These are phyloP conservation scores for Agonopterix arenella DNA, from an alignment of 2,888 invertebrate species.

Conservation along the genomic window DNA sequence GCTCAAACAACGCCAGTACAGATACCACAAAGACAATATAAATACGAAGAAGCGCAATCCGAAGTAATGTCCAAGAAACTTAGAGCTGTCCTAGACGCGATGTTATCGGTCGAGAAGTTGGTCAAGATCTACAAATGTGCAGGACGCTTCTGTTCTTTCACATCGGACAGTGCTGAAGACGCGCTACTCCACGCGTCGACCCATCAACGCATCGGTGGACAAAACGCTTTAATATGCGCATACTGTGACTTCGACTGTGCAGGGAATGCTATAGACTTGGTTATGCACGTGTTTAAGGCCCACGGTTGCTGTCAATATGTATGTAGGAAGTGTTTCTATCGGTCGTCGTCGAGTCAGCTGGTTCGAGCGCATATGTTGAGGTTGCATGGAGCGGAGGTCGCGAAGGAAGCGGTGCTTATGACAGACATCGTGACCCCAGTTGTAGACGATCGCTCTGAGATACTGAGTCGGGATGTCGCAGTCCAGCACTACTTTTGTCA, in stretches of 20 bases:
- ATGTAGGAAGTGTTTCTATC: conserved; percentile 82
- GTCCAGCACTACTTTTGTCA: conserved; percentile 48
- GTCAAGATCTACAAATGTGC: conserved; percentile 63
- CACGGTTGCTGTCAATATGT: conserved; percentile 79
- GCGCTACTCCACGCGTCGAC: conserved; percentile 54
- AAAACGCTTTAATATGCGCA: conserved; percentile 71
- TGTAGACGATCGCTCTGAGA: conserved; percentile 17
- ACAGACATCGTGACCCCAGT: conserved; percentile 20
- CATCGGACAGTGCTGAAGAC: conserved; percentile 47
- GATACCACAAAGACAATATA: conserved; percentile 7
- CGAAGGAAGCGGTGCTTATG: conserved; percentile 25
- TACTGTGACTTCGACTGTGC: conserved; percentile 72
- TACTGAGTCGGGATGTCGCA: conserved; percentile 45
- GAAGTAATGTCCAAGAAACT: conserved; percentile 53
- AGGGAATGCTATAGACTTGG: conserved; percentile 52
- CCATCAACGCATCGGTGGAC: conserved; percentile 45
- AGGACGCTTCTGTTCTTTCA: conserved; percentile 58
- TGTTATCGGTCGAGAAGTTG: conserved; percentile 64
- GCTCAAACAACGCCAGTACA: background rate
- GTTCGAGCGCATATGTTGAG: conserved; percentile 77
- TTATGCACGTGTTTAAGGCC: conserved; percentile 77
- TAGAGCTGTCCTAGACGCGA: conserved; percentile 55
- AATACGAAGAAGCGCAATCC: conserved; percentile 53
- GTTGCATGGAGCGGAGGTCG: conserved; percentile 32
- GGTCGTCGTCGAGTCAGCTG: conserved; percentile 76